These are phyloP conservation scores for Rhegmatorhina hoffmannsi DNA, from an alignment of 2,113 vertebrate species.

Conservation along the genomic window DNA sequence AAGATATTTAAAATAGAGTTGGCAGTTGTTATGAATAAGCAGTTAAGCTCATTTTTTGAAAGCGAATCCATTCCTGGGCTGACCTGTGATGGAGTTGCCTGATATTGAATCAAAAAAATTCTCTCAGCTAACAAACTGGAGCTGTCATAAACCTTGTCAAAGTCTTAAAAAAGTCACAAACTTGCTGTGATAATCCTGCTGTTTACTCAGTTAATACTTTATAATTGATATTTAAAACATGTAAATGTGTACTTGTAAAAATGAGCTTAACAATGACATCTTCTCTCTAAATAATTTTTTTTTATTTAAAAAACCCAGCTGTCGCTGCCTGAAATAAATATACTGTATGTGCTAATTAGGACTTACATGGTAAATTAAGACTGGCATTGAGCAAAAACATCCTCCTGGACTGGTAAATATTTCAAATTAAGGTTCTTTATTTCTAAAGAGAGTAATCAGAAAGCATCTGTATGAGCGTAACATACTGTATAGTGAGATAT, in stretches of 20 bases:
- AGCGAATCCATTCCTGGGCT: background rate
- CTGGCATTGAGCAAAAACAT: background rate
- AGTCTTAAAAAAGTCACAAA: background rate
- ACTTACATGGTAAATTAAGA: background rate
- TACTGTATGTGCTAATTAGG: background rate
- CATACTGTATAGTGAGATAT: background rate
- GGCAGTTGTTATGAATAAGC: background rate
- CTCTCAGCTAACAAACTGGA: background rate
- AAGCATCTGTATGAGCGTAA: background rate
- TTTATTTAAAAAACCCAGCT: background rate
- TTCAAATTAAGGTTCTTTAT: background rate
- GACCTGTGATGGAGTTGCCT: background rate
- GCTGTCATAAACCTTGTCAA: background rate
- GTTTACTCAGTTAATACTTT: background rate
- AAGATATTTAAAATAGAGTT: background rate
- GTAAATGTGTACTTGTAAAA: background rate
- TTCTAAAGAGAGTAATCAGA: background rate
- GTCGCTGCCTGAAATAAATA: background rate
- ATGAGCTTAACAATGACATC: background rate
- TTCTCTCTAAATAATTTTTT: background rate
- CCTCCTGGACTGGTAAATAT: background rate
- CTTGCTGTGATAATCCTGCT: background rate
- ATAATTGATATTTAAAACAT: background rate
- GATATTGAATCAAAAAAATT: background rate
- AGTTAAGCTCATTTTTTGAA: background rate